Conservation (phyloP, 2,797 vertebrate species). For the Paguma larvata region DNA sequence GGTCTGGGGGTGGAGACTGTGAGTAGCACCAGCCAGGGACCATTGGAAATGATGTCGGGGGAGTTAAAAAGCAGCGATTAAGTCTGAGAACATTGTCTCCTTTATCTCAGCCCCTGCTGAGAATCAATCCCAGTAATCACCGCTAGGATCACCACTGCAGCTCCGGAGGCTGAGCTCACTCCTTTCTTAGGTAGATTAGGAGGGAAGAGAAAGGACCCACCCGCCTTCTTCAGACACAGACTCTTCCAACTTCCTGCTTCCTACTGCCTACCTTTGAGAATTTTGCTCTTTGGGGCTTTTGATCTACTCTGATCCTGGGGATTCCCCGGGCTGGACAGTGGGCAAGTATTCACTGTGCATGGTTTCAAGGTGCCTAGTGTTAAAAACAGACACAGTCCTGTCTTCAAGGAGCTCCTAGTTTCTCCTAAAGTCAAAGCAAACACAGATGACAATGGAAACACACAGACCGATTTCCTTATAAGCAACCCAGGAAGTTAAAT, state of each 20-base stretch:
- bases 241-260: not conserved
- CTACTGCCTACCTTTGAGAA: not conserved
- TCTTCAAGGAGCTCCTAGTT: not conserved
- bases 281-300: not conserved
- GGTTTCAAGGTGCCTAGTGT: conserved; percentile 24
- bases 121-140: conserved; percentile 71
- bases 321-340: not conserved
- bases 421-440: conserved; percentile 54
- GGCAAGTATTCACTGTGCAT: not conserved
- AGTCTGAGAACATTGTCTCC: conserved; percentile 73
- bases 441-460: conserved; percentile 18
- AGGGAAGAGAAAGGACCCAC: not conserved
- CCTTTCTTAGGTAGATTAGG: not conserved
- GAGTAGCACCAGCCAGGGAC: conserved; percentile 68
- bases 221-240: not conserved
- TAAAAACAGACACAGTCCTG: conserved; percentile 33
- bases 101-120: conserved; percentile 68
- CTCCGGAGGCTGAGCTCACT: not conserved
- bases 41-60: conserved; percentile 52
- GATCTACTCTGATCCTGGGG: not conserved
- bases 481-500: not conserved
- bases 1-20: not conserved
- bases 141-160: not conserved
- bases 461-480: not conserved
- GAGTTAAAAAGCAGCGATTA: conserved; percentile 74